These are phyloP conservation scores for Ganaspis brasiliensis DNA, from an alignment of 2,888 invertebrate species.

Conservation along the genomic window DNA sequence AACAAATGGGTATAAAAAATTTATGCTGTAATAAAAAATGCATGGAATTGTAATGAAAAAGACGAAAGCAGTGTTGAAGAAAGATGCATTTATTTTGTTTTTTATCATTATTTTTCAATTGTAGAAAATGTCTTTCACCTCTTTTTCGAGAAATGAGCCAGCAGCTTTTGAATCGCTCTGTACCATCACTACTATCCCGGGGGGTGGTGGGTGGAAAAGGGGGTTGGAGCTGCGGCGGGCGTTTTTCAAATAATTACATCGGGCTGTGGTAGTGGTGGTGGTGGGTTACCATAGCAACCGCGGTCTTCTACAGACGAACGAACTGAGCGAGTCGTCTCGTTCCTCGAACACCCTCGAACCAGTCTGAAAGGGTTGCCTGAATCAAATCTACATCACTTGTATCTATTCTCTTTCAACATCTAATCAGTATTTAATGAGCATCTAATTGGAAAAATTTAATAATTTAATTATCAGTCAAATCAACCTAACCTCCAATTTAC, in stretches of 20 bases:
- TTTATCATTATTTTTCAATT: conserved; percentile 22
- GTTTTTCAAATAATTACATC: conserved; percentile 82
- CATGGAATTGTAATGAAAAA: neutral
- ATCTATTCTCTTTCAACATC: conserved; percentile 17
- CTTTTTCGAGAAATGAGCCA: conserved; percentile 21
- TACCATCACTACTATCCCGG: conserved; percentile 72
- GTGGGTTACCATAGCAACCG: conserved; percentile 80
- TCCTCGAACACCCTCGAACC: conserved; percentile 57
- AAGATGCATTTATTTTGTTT: conserved; percentile 1
- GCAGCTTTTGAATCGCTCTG: conserved; percentile 76
- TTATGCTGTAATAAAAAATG: no score
- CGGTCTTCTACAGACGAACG: conserved; percentile 72
- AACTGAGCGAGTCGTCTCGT: conserved; percentile 64
- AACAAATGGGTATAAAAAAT: no score
- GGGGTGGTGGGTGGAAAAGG: conserved; percentile 76
- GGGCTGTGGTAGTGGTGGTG: conserved; percentile 75
- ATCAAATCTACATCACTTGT: conserved; percentile 46
- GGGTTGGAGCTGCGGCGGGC: conserved; percentile 75
- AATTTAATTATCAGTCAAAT: conserved; percentile 7
- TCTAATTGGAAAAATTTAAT: neutral
- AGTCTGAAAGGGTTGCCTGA: conserved; percentile 60
- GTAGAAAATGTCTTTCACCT: conserved; percentile 16
- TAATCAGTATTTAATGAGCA: conserved; percentile 17
- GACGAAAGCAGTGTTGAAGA: neutral
- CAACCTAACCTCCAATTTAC: neutral